Evolutionary conservation across 2,797 vertebrate species (phyloP).

Genomic region (Sebastes vulpes): DNA sequence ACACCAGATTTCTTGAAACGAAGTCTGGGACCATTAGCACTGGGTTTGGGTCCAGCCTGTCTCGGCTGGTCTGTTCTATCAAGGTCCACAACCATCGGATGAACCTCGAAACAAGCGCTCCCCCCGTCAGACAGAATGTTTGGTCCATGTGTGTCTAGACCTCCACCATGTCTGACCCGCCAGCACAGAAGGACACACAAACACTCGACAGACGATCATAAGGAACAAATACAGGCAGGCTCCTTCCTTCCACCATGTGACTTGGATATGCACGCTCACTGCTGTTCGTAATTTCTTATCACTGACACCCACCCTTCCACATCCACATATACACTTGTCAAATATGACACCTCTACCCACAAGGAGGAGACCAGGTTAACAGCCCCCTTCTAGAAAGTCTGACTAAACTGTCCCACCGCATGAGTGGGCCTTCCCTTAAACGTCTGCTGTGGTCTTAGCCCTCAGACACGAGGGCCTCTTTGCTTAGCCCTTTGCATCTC

Average conservation of each 20-base stretch:
- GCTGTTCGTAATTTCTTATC: conserved; percentile 82
- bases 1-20: conserved; percentile 61
- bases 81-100: conserved; percentile 79
- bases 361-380: conserved; percentile 65
- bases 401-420: conserved; percentile 20
- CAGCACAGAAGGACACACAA: conserved; percentile 89
- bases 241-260: conserved; percentile 77
- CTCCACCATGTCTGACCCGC: conserved; percentile 85
- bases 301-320: conserved; percentile 79
- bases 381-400: conserved; percentile 23
- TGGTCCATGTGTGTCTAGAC: conserved; percentile 84
- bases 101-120: conserved; percentile 75
- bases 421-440: neutral
- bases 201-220: conserved; percentile 87
- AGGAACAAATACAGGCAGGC: conserved; percentile 81
- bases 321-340: conserved; percentile 84
- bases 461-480: conserved; percentile 27
- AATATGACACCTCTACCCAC: conserved; percentile 80
- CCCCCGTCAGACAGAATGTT: conserved; percentile 77
- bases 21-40: conserved; percentile 67
- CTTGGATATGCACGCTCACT: conserved; percentile 82
- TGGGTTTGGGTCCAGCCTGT: conserved; percentile 60
- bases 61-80: conserved; percentile 78
- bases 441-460: conserved; percentile 15
- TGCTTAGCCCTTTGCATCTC: conserved; percentile 45